Base-by-base conservation (phyloP, 64 coral and sea anemone species). In the Montipora capricornis region DNA sequence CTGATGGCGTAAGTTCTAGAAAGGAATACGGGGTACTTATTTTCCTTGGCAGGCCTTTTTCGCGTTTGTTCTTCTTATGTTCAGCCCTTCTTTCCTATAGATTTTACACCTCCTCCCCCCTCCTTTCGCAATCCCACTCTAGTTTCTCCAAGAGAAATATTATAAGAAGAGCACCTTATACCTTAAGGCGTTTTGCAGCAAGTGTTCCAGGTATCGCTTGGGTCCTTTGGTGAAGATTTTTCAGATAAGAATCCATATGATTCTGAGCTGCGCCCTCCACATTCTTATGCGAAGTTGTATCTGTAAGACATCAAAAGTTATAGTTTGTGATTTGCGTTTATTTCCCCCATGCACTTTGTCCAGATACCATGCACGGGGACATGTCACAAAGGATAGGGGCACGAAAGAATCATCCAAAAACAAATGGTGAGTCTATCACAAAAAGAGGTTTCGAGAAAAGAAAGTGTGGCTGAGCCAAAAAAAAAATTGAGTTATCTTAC, bases 161-260 rank as follows among this genome's bases (percentile, higher is more conserved):
- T 37, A 37, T 37, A 2, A 37, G 1, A 2, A 37, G 37, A 37
- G 37, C 37, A 37, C 37, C 37, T 37, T 37, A 48, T 80, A 99
- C 98, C 98, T 94, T 94, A 15, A 99, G 77, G 15, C 98, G 95
- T 92, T 96, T 99, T 16, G 86, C 84, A 44, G 90, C 89, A 55
- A 95, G 92, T 81, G 98, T 96, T 60, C 80, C 74, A 58, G 98
- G 98, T 64, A 99, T 92, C 20, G 92, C 89, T 67, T 83, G 76
- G 20, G 92, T 91, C 87, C 90, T 96, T 79, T 94, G 61, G 79
- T 96, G 98, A 79, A 99, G 89, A 44, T 95, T 93, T 17, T 60
- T 82, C n/a, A 99, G 53, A 59, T 90, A 99, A 6, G 48, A 66
- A 70, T 95, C 49, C 92, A 99, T 88, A 19, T 79, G 79, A 53